These are phyloP conservation scores for Frankliniella fusca DNA, from an alignment of 2,888 invertebrate genomes.

Conservation along the genomic window DNA sequence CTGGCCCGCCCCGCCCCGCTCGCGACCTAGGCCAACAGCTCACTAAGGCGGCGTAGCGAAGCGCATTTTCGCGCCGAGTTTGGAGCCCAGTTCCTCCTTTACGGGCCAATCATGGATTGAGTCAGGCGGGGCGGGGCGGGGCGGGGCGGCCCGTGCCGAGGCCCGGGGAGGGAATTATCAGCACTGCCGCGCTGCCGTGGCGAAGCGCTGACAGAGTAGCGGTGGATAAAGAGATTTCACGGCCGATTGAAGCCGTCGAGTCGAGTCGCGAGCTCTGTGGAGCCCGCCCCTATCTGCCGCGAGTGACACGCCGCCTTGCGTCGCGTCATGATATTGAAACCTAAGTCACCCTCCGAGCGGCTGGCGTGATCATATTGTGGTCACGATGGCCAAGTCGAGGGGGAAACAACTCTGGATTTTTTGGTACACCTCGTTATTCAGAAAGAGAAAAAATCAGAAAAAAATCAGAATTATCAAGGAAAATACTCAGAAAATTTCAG, in stretches of 20 bases:
- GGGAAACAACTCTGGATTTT: no score
- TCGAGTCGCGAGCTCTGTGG: neutral
- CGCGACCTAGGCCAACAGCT: constrained; percentile 18
- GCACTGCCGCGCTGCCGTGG: constrained; percentile 14
- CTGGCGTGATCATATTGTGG: no score
- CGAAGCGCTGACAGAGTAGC: neutral
- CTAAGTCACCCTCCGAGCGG: no score
- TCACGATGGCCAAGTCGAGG: no score
- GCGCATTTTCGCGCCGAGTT: constrained; percentile 24
- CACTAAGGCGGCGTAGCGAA: neutral
- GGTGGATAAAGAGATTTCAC: constrained; percentile 29
- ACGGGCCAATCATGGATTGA: constrained; percentile 15
- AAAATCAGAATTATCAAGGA: no score
- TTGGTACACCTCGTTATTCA: no score
- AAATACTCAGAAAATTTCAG: no score
- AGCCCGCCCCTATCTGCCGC: neutral
- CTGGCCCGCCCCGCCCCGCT: neutral
- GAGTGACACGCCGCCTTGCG: constrained; percentile 1
- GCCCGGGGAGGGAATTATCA: constrained; percentile 28
- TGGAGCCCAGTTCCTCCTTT: constrained; percentile 13
- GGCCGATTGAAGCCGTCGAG: neutral
- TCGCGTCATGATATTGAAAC: no score
- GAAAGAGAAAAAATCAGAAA: no score
- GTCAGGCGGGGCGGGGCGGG: neutral
- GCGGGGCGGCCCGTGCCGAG: constrained; percentile 8